These are phyloP conservation scores for Sympetrum striolatum DNA, from an alignment of 2,888 invertebrate species.

Conservation along the genomic window DNA sequence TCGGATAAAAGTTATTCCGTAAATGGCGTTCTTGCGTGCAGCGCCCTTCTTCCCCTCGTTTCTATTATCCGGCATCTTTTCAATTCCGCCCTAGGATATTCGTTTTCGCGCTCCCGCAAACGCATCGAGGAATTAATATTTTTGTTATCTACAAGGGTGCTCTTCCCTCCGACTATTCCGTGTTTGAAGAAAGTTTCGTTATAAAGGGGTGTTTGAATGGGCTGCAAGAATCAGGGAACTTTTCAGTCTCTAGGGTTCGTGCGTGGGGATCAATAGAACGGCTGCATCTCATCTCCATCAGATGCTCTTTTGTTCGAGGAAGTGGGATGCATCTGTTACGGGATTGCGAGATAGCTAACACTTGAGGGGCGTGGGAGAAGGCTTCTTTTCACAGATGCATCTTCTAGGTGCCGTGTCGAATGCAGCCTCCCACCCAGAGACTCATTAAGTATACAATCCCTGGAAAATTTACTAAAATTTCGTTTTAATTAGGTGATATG, in stretches of 20 bases:
- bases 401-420: too few species aligned
- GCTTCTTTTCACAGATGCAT: too few species aligned
- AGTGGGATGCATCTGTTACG: too few species aligned
- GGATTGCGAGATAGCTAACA: too few species aligned
- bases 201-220: neutral
- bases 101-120: neutral
- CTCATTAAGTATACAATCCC: too few species aligned
- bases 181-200: neutral
- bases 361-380: too few species aligned
- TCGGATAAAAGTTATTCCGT: constrained; percentile 21
- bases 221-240: neutral
- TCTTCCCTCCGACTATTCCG: neutral
- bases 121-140: neutral
- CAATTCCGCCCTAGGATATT: neutral
- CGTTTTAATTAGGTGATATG: too few species aligned
- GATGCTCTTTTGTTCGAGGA: neutral
- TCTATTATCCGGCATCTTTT: neutral
- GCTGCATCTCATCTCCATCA: neutral
- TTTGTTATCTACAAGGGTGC: neutral
- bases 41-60: neutral
- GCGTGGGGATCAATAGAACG: neutral
- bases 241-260: neutral
- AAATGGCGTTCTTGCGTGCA: constrained; percentile 39
- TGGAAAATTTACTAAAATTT: too few species aligned
- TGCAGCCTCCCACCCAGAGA: too few species aligned